A percentile compares a stretch with the other conserved stretches of the same genome.
These are phyloP conservation scores for Arctia plantaginis DNA, from an alignment of 2,888 invertebrate genomes.

Conservation along the genomic window DNA sequence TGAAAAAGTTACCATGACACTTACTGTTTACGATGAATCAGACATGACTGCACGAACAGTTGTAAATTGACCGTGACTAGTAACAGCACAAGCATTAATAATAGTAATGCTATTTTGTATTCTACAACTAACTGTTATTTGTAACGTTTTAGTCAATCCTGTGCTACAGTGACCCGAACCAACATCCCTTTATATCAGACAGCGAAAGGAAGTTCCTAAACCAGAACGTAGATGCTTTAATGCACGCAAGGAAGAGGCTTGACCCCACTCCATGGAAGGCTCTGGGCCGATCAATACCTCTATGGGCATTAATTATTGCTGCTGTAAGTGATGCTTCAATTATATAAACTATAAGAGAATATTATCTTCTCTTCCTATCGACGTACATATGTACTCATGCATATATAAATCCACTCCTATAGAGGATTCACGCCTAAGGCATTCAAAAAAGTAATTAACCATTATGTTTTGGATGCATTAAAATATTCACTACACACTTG, in stretches of 20 bases:
- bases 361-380: not conserved
- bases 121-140: not conserved
- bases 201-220: constrained; percentile 83
- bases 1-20: not conserved
- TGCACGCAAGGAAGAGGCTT: constrained; percentile 75
- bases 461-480: not conserved
- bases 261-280: constrained; percentile 90
- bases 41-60: too few species aligned
- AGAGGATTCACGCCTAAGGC: not conserved
- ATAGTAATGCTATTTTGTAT: not conserved
- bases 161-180: constrained; percentile 83
- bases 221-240: constrained; percentile 86
- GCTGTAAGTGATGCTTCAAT: constrained; percentile 79
- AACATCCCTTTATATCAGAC: constrained; percentile 85
- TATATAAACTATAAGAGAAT: not conserved
- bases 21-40: not conserved
- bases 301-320: constrained; percentile 91
- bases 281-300: constrained; percentile 88
- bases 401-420: not conserved
- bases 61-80: too few species aligned
- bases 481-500: not conserved
- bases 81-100: not conserved
- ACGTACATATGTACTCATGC: not conserved
- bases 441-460: not conserved
- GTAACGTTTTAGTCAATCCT: constrained; percentile 70